phyloP scores from a whole-genome alignment of 1,140 invertebrate species.

The Cyclargus thomasi region DNA sequence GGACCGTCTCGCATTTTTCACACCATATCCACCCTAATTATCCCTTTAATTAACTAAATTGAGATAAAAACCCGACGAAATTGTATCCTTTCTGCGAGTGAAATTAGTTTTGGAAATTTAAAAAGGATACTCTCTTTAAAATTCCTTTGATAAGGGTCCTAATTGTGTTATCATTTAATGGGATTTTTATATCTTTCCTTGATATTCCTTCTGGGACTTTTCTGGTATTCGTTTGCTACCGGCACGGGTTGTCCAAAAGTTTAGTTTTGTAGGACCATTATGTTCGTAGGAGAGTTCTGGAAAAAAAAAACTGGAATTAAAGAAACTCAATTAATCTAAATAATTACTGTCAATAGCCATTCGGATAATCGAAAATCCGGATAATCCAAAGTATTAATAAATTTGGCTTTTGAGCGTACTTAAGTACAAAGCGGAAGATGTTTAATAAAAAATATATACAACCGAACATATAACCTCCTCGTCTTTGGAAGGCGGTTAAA shows the following conservation, averaged over 20 bases:
- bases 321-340: too few relatives aligned
- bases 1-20: conserved; percentile 1
- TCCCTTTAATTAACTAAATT: conserved; percentile 37
- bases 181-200: conserved; percentile 1
- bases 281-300: too few relatives aligned
- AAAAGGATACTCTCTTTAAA: conserved; percentile 16
- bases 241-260: neutral
- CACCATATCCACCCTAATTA: conserved; percentile 13
- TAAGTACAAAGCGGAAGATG: too few relatives aligned
- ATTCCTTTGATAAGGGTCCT: conserved; percentile 13
- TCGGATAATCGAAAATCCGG: too few relatives aligned
- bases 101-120: conserved; percentile 27
- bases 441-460: too few relatives aligned
- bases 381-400: too few relatives aligned
- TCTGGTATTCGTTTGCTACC: neutral
- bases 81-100: conserved; percentile 21
- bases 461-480: too few relatives aligned
- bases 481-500: too few relatives aligned
- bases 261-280: neutral
- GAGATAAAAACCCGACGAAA: conserved; percentile 32
- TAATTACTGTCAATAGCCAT: too few relatives aligned
- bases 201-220: neutral
- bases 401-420: too few relatives aligned
- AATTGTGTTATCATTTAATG: conserved; percentile 14
- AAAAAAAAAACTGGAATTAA: too few relatives aligned